Conservation (phyloP, 2,888 invertebrate species). For the Orthonevra nobilis region DNA sequence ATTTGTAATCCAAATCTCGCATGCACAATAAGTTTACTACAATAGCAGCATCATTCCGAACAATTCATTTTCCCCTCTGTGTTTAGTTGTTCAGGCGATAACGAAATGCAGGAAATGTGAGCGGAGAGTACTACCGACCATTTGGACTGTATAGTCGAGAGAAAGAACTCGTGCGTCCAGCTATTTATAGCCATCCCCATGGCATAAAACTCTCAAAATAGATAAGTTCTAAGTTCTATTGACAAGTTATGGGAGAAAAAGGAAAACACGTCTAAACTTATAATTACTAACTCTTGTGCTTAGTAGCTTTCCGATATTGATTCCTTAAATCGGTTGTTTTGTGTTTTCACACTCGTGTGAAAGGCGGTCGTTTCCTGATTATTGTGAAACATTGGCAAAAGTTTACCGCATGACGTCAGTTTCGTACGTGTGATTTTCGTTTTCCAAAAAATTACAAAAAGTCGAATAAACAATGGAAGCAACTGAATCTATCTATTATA, state of each 20-base stretch:
- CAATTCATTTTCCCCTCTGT: slow-evolving; percentile 14
- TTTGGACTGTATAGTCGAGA: slow-evolving; percentile 43
- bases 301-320: slow-evolving; percentile 46
- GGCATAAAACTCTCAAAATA: slow-evolving; percentile 62
- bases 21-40: too few species aligned
- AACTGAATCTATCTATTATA: slow-evolving; percentile 73
- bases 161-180: slow-evolving; percentile 38
- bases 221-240: slow-evolving; percentile 44
- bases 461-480: slow-evolving; percentile 62
- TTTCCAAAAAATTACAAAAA: neutral
- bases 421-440: slow-evolving; percentile 13
- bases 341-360: slow-evolving; percentile 1
- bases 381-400: slow-evolving; percentile 19
- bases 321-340: slow-evolving; percentile 23
- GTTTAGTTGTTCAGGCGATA: slow-evolving; percentile 17
- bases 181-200: slow-evolving; percentile 57
- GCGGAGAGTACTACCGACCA: slow-evolving; percentile 37
- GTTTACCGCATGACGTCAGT: slow-evolving; percentile 41
- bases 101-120: slow-evolving; percentile 35
- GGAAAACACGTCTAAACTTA: slow-evolving; percentile 31
- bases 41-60: slow-evolving; percentile 1
- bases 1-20: slow-evolving; percentile 34
- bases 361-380: slow-evolving; percentile 16
- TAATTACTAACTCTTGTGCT: slow-evolving; percentile 31
- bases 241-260: slow-evolving; percentile 36